Evolutionary conservation across 2,113 vertebrate genomes (phyloP), one percentile per base, ranked within the genome.

Genomic region (Maccullochella peelii): DNA sequence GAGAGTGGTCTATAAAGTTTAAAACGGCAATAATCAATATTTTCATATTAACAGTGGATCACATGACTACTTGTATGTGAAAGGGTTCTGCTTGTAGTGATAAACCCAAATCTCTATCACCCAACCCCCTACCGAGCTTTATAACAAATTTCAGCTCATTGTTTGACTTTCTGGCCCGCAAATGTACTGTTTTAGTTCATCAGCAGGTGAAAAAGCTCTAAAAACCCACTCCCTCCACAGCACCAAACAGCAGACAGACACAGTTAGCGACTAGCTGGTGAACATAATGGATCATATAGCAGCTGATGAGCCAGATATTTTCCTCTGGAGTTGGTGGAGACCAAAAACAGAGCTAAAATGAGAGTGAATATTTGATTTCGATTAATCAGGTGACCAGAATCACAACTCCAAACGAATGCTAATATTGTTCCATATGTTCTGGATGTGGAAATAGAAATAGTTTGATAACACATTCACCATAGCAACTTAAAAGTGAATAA

Each of bases 1-100:
- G n/a, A 71, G 33, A 70, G 23, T 50, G 7, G 20, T 59, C n/a
- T 30, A 8, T 62, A 47, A 40, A 76, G n/a, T 49, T 63, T 74
- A 36, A 54, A 42, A 30, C 14, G 0, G 4, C 40, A 47, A 7
- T 18, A 36, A 11, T 40, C 38, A 72, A 21, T 63, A 27, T 74
- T 10, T 36, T 25, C 15, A 44, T 47, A 59, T 66, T 47, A 70
- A 61, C 15, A 55, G 14, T 68, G 11, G 23, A 27, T 73, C 63
- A 49, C 16, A 16, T 68, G 27, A 68, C 6, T 76, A 2, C 16
- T 18, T 80, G 57, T 47, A 16, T 59, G 36, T 67, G 25, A 73
- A 63, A 70, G 1, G 15, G 16, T 63, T 73, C 54, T 54, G n/a
- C 21, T 40, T 2, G 0, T 25, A 38, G 27, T 18, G 62, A 38